Conservation (phyloP, 2,888 invertebrate species). For the Bimastos eiseni region DNA sequence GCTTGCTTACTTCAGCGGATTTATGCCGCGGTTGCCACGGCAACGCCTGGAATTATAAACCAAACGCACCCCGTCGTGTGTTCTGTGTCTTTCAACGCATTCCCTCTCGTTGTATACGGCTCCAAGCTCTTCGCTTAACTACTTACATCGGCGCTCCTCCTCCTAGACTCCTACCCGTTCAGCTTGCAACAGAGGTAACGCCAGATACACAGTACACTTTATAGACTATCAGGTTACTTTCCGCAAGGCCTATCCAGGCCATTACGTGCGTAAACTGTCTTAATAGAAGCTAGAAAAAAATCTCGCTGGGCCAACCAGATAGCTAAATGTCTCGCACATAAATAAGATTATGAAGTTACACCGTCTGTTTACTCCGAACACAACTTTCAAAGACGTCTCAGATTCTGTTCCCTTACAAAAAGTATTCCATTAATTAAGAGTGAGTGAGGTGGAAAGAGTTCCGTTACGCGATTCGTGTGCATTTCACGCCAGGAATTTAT, state of each 20-base stretch:
- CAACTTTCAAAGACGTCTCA: background rate
- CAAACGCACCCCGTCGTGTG: slow-evolving; percentile 9
- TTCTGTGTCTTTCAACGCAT: slow-evolving; percentile 1
- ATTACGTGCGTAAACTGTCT: background rate
- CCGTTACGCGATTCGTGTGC: background rate
- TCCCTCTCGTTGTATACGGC: background rate
- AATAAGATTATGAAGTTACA: slow-evolving; percentile 2
- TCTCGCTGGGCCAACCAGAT: background rate
- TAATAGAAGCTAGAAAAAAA: background rate
- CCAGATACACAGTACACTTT: background rate
- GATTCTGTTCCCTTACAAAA: background rate
- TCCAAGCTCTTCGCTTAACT: slow-evolving; percentile 1
- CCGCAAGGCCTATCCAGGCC: slow-evolving; percentile 2
- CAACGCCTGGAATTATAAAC: slow-evolving; percentile 6
- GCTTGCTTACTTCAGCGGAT: background rate
- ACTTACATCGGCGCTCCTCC: background rate
- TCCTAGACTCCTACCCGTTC: background rate
- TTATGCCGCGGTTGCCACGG: background rate
- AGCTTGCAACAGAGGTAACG: background rate
- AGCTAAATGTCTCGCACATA: background rate
- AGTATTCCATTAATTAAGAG: background rate
- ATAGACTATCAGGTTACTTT: background rate
- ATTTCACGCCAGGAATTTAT: background rate
- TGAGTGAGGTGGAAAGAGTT: background rate
- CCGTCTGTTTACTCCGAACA: background rate